Evolutionary conservation across 2,113 vertebrate species (phyloP), one percentile per base, ranked within the genome.

Genomic region (Atherinomorus stipes): DNA sequence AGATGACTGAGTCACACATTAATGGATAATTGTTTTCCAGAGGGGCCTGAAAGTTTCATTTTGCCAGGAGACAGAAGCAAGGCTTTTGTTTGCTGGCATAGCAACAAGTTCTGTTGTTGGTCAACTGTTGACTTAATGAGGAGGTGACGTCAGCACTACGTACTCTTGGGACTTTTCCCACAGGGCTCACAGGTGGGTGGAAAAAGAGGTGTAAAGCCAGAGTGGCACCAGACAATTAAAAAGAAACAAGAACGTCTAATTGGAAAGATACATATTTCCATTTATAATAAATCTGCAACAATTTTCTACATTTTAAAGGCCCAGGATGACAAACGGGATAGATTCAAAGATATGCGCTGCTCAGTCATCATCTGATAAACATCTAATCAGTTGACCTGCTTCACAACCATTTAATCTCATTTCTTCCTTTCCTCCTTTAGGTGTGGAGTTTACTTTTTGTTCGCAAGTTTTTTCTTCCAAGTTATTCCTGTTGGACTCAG

Each of bases 91-190:
- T 76, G 86, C 79, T 61, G 78, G 84, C 83, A 83, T 59, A 61
- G 79, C 87, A 85, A 86, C 83, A 82, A 79, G 80, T 78, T 68
- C 67, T 58, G 51, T n/a, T 50, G 57, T 76, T 79, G 58, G 80
- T 28, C 63, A 66, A 68, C 65, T 60, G 49, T 49, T 81, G 69
- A 65, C 71, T 69, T 74, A 65, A 74, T 71, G 42, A 75, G 69
- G 62, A 38, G 71, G 54, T 82, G 86, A 89, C 78, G 78, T 86
- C 85, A 82, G 26, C 63, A 1, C 28, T 4, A 1, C 2, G 23
- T 21, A 44, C 83, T 81, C 69, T 9, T 74, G 84, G 81, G 84
- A 85, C 60, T 42, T 71, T 52, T 88, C 76, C 83, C 64, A 63
- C 44, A n/a, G 72, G 51, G 76, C 76, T 53, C 37, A 64, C n/a